Evolutionary conservation across 1,140 invertebrate genomes (phyloP).

Genomic region (Drosophila insularis): DNA sequence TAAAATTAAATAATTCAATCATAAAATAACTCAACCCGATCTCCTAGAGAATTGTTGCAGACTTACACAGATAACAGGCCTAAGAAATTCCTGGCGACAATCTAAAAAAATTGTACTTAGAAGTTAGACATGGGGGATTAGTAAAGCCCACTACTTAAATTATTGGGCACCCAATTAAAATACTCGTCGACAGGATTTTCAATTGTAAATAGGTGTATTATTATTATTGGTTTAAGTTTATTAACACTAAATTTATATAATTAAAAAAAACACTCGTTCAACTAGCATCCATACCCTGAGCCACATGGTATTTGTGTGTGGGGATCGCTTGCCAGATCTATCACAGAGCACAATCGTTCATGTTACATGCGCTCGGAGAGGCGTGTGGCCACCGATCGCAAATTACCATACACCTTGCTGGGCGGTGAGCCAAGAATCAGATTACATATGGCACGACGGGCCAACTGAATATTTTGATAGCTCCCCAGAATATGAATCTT

Average conservation of each 20-base stretch:
- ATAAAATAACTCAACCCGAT: not conserved
- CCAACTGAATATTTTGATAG: constrained; percentile 98
- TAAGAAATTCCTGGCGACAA: no score
- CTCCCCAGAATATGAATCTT: constrained; percentile 99
- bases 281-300: not conserved
- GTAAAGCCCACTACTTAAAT: no score
- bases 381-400: constrained; percentile 91
- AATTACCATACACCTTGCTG: constrained; percentile 97
- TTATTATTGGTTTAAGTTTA: constrained; percentile 30
- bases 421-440: constrained; percentile 98
- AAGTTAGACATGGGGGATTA: no score
- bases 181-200: not conserved
- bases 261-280: constrained; percentile 31
- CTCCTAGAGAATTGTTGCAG: not conserved
- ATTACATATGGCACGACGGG: constrained; percentile 97
- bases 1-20: constrained; percentile 1
- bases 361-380: constrained; percentile 91
- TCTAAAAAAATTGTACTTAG: no score
- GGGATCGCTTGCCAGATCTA: constrained; percentile 1
- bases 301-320: not conserved
- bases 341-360: constrained; percentile 34
- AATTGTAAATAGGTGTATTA: not conserved
- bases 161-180: not conserved
- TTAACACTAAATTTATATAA: constrained; percentile 1
- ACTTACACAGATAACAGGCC: no score